Conservation (phyloP, 2,797 vertebrate species). For the Pelodytes ibericus region DNA sequence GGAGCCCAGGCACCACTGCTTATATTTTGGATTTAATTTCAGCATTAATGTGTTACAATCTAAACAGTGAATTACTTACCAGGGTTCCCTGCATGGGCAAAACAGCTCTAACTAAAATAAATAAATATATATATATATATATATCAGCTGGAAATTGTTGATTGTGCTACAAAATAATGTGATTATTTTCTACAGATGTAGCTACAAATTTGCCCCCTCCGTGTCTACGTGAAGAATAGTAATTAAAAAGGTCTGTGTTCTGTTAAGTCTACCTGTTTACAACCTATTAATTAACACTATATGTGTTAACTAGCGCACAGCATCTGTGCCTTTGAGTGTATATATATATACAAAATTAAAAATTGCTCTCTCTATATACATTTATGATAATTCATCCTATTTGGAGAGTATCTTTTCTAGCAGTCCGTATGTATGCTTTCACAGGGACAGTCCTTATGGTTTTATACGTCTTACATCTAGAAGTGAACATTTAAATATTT, state of each 20-base stretch:
- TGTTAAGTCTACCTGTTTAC: not conserved
- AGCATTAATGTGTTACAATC: too few species aligned
- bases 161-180: not conserved
- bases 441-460: too few species aligned
- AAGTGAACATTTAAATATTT: too few species aligned
- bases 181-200: not conserved
- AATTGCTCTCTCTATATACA: too few species aligned
- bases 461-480: too few species aligned
- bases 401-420: too few species aligned
- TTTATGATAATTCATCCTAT: too few species aligned
- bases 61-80: too few species aligned
- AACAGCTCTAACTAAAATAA: not conserved
- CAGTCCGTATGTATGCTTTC: too few species aligned
- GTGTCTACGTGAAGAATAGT: not conserved
- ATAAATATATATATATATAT: too few species aligned
- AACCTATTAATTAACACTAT: slow-evolving; percentile 12
- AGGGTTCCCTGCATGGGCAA: not conserved
- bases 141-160: not conserved
- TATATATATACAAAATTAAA: not conserved
- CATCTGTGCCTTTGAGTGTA: not conserved
- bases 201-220: not conserved
- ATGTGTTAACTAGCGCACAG: not conserved
- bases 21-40: too few species aligned
- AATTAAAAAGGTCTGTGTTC: not conserved
- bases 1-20: too few species aligned